Evolutionary conservation across 2,888 invertebrate genomes (phyloP).

Genomic region (Clivina fossor): DNA sequence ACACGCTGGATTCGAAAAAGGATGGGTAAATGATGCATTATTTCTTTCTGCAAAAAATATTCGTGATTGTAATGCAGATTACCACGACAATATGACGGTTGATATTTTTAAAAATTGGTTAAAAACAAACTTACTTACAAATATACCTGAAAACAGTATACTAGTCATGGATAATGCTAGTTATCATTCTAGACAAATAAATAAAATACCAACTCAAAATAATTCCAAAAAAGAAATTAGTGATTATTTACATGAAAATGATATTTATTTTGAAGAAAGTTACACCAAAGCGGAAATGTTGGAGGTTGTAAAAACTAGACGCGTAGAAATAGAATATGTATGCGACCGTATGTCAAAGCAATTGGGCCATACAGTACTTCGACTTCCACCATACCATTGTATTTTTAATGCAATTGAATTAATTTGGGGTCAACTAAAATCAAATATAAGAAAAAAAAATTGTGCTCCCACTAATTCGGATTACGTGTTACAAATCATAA

Average conservation of each 20-base stretch:
- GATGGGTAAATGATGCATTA: constrained; percentile 35
- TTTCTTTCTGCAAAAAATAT: constrained; percentile 36
- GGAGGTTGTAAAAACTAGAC: constrained; percentile 13
- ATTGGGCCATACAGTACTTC: constrained; percentile 27
- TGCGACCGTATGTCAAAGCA: constrained; percentile 11
- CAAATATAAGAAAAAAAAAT: constrained; percentile 16
- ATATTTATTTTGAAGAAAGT: constrained; percentile 18
- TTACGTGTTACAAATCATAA: too few relatives aligned
- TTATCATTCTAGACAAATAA: constrained; percentile 32
- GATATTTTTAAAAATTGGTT: constrained; percentile 37
- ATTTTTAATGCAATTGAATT: constrained; percentile 35
- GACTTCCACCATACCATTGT: constrained; percentile 28
- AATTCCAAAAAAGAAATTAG: constrained; percentile 19
- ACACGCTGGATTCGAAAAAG: constrained; percentile 37
- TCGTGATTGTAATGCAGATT: constrained; percentile 23
- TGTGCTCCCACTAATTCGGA: not conserved
- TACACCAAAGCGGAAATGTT: constrained; percentile 17
- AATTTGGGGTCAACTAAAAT: constrained; percentile 29
- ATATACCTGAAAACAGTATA: constrained; percentile 27
- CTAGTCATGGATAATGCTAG: constrained; percentile 38
- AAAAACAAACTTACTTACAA: constrained; percentile 22
- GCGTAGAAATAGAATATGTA: constrained; percentile 27
- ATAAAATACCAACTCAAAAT: constrained; percentile 13
- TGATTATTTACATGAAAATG: constrained; percentile 12
- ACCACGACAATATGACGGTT: constrained; percentile 37